phyloP scores from a whole-genome alignment of 1,140 invertebrate genomes.

The Atopsyche davidsoni region DNA sequence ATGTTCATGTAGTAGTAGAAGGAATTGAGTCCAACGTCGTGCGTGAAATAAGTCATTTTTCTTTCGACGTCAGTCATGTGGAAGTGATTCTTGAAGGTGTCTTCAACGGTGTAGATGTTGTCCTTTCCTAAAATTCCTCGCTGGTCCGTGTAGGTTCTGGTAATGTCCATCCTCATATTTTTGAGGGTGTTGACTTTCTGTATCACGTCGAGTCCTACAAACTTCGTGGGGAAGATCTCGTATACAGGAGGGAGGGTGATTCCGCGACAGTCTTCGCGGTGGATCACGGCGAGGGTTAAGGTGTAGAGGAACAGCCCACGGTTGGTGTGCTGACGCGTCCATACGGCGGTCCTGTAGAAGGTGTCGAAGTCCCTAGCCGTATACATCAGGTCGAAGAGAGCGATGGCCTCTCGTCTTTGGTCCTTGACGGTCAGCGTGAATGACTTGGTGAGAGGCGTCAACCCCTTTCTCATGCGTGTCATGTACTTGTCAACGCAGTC shows the following conservation, averaged over 20 bases:
- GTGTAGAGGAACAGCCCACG: conserved; percentile 55
- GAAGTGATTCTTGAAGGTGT: conserved; percentile 54
- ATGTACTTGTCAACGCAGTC: no score
- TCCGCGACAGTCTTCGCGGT: conserved; percentile 51
- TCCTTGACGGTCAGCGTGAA: conserved; percentile 49
- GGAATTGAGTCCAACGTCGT: conserved; percentile 54
- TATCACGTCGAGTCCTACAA: conserved; percentile 52
- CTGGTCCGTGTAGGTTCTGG: conserved; percentile 33
- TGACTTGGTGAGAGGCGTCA: conserved; percentile 44
- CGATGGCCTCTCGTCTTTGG: conserved; percentile 40
- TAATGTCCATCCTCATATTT: conserved; percentile 44
- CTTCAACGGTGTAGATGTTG: conserved; percentile 53
- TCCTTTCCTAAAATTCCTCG: conserved; percentile 39
- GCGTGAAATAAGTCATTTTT: conserved; percentile 50
- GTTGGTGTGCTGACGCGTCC: conserved; percentile 54
- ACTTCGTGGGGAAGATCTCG: conserved; percentile 58
- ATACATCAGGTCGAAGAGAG: conserved; percentile 48
- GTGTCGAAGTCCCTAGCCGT: conserved; percentile 55
- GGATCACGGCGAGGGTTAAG: conserved; percentile 51
- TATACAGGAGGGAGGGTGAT: conserved; percentile 57
- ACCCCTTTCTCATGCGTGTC: conserved; percentile 42
- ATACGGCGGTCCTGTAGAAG: conserved; percentile 56
- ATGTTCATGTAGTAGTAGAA: conserved; percentile 53
- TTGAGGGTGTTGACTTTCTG: conserved; percentile 51
- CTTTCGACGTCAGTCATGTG: conserved; percentile 53